Evolutionary conservation across 1,140 invertebrate species (phyloP), one percentile per base, ranked within the genome.

Genomic region (Drosophila lini): DNA sequence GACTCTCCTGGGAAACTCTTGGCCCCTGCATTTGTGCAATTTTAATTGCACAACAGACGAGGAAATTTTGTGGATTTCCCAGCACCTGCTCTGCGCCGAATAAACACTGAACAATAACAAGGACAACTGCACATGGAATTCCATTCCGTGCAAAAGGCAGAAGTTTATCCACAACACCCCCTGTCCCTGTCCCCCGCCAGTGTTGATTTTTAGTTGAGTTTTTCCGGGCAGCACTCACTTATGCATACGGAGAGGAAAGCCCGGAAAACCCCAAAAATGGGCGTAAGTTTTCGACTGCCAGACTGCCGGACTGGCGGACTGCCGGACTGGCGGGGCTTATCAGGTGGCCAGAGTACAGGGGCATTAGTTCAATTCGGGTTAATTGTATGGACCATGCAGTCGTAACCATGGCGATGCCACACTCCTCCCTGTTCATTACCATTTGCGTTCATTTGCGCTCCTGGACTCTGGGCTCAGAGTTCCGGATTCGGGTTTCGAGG

Each of bases 21-120:
- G 69, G 31, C 53, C 48, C 69, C 69, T 50, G 69, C 42, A 73
- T 73, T 73, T 73, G 65, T 73, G 67, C 75, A 73, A 82, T 82
- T 86, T 64, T 81, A 88, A 76, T 85, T 86, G 82, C 80, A 67
- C 53, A 74, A 74, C 77, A 62, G 75, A 85, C 74, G 73, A 45
- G 78, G 38, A 42, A 45, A 67, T 64, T 36, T 63, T 71, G 68
- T 70, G 68, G 48, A 71, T 58, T 71, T 41, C 22, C 59, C n/a
- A 38, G 28, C 28, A 19, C 55, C 34, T 52, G 44, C 55, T 69
- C 42, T 58, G 7, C 25, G 15, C 68, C 52, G 32, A 71, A 71
- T 59, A 73, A 73, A 71, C 69, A 59, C 53, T 41, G 53, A 71
- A 71, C 69, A 71, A 59, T 71, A 73, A 73, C 69, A 73, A n/a